Conservation (phyloP, 2,888 invertebrate species). For the Luperina nickerlii region DNA sequence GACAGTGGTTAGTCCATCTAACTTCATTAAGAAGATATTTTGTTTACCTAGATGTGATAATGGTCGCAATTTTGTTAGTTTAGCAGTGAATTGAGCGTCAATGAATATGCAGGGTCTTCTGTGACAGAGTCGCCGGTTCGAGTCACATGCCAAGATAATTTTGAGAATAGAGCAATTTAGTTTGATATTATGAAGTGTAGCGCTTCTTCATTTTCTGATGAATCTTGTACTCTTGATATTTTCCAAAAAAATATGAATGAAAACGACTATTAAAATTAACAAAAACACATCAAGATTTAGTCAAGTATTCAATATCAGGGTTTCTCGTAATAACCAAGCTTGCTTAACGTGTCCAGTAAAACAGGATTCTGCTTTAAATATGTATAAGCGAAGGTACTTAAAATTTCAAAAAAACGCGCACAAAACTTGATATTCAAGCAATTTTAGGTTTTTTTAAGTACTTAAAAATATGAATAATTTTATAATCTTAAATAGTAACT, state of each 20-base stretch:
- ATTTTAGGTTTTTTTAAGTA: not conserved
- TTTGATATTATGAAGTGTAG: not conserved
- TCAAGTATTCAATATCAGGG: not conserved
- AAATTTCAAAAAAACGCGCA: not conserved
- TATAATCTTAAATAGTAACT: not conserved
- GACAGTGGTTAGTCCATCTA: conserved; percentile 14
- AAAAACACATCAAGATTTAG: not conserved
- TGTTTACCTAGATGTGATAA: not conserved
- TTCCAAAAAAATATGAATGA: not conserved
- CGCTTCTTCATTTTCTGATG: not conserved
- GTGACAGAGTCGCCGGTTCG: not conserved
- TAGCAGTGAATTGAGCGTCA: not conserved
- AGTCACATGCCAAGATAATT: not conserved
- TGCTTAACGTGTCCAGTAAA: not conserved
- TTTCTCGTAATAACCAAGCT: not conserved
- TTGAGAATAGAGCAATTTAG: no score
- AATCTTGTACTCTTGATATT: not conserved
- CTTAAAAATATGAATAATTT: not conserved
- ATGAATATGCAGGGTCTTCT: not conserved
- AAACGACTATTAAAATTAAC: not conserved
- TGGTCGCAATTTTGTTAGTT: not conserved
- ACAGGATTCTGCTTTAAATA: not conserved
- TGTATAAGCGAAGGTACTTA: no score
- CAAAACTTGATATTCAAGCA: not conserved
- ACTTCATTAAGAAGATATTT: conserved; percentile 8